phyloP scores from a whole-genome alignment of 1,140 invertebrate genomes.

The Rhopalosiphum maidis region DNA sequence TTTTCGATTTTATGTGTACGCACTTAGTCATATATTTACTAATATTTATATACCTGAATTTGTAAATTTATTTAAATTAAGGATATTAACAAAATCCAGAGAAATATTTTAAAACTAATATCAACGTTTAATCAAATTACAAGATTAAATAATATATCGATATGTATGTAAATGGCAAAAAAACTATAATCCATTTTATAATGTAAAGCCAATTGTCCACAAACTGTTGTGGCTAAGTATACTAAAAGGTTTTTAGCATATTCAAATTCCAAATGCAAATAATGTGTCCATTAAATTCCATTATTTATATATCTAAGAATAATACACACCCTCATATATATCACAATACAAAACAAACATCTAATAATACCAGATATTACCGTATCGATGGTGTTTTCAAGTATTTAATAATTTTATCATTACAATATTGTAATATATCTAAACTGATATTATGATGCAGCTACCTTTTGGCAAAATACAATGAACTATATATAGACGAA shows the following conservation, averaged over 20 bases:
- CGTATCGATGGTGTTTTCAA: background rate
- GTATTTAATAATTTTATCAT: background rate
- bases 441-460: background rate
- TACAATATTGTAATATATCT: background rate
- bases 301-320: background rate
- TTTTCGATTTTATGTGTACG: background rate
- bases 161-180: background rate
- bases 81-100: background rate
- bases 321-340: background rate
- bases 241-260: slow-evolving; percentile 22
- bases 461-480: background rate
- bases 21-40: background rate
- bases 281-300: background rate
- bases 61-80: background rate
- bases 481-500: background rate
- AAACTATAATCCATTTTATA: background rate
- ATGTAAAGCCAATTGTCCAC: background rate
- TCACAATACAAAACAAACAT: background rate
- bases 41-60: background rate
- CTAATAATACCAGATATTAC: background rate
- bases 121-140: background rate
- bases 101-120: background rate
- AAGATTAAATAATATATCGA: background rate
- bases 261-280: background rate
- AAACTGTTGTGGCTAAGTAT: background rate